Conservation (phyloP, 2,113 vertebrate genomes). For the Vidua chalybeata region DNA sequence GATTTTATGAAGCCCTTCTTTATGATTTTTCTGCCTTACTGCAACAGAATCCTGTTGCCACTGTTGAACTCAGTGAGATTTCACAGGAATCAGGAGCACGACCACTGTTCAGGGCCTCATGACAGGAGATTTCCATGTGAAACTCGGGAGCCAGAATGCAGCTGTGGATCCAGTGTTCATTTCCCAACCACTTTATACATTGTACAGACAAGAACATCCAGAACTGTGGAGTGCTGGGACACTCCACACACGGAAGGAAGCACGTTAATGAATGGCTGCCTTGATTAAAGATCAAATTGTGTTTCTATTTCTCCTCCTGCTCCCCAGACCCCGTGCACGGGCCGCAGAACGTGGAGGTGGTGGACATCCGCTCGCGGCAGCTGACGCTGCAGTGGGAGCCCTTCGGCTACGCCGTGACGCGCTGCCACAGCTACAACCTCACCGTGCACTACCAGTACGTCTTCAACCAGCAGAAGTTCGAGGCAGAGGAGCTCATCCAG, state of each 20-base stretch:
- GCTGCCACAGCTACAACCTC: conserved; percentile 97
- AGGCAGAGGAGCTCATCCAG: conserved; percentile 89
- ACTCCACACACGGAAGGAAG: neutral
- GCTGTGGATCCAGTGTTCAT: rapidly evolving
- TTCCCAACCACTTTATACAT: neutral
- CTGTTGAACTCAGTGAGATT: neutral
- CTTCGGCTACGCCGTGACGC: conserved; percentile 92
- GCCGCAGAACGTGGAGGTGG: conserved; percentile 92
- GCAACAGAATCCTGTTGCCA: neutral
- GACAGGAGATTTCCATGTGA: neutral
- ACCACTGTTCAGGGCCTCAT: neutral
- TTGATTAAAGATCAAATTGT: rapidly evolving
- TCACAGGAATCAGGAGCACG: neutral
- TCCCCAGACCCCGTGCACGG: conserved; percentile 90
- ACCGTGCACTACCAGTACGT: conserved; percentile 95
- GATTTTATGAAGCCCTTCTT: neutral
- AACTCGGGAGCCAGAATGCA: neutral
- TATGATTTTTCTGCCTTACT: neutral
- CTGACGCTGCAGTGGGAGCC: conserved; percentile 96
- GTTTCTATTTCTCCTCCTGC: neutral
- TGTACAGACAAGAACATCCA: neutral
- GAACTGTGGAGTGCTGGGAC: too few relatives aligned
- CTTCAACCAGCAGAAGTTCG: conserved; percentile 93
- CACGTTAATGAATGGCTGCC: neutral
- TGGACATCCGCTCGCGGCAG: conserved; percentile 92